These are phyloP conservation scores for Pipistrellus kuhlii DNA, from an alignment of 2,797 vertebrate genomes.

Conservation along the genomic window DNA sequence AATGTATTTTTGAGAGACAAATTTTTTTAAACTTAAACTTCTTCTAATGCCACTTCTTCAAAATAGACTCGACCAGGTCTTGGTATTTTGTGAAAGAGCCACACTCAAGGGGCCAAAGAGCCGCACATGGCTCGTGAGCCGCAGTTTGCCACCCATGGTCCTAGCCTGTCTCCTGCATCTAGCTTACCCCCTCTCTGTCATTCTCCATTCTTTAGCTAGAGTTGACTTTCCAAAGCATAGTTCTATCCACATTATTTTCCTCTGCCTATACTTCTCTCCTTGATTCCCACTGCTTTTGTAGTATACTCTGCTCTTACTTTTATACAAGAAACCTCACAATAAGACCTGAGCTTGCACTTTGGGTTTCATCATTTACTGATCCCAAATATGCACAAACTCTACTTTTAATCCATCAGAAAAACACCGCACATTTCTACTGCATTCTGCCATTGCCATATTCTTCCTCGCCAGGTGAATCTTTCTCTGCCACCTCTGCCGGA, in stretches of 20 bases:
- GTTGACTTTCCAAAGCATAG: neutral
- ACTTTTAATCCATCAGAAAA: neutral
- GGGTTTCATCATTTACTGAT: neutral
- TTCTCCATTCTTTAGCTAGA: neutral
- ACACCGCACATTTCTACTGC: neutral
- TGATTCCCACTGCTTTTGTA: neutral
- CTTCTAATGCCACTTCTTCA: too few relatives aligned
- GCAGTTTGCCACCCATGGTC: neutral
- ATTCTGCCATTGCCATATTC: neutral
- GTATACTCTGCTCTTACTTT: neutral
- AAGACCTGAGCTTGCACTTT: neutral
- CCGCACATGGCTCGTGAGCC: too few relatives aligned
- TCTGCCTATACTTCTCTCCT: neutral
- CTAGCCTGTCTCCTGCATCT: neutral
- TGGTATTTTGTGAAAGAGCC: too few relatives aligned
- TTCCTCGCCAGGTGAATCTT: neutral
- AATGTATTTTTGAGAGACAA: too few relatives aligned
- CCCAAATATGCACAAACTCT: neutral
- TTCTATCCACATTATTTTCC: neutral
- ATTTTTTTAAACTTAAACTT: too few relatives aligned
- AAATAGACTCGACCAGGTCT: too few relatives aligned
- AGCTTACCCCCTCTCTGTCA: neutral
- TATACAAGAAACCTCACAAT: neutral
- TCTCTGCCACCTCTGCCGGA: neutral
- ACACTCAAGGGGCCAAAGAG: too few relatives aligned